phyloP scores from a whole-genome alignment of 2,888 invertebrate species.

The Entomobrya proxima region DNA sequence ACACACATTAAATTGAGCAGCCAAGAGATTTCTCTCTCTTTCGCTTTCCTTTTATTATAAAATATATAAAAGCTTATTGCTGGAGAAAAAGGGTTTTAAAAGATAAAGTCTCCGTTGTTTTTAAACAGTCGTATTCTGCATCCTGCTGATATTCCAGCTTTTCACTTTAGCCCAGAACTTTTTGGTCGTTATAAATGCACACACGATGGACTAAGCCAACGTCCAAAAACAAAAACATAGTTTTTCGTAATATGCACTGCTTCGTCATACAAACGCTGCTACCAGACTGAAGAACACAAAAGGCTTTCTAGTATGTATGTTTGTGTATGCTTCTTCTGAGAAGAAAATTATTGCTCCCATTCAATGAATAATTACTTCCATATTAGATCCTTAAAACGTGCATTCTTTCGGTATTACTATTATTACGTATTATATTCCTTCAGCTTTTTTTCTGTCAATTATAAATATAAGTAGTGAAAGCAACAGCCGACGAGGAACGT shows the following conservation, averaged over 20 bases:
- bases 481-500: neutral
- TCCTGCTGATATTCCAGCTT: conserved; percentile 40
- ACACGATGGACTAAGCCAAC: neutral
- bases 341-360: conserved; percentile 69
- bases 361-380: conserved; percentile 72
- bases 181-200: neutral
- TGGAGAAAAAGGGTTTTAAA: neutral
- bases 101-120: neutral
- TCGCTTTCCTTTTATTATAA: neutral
- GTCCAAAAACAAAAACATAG: neutral
- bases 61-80: neutral
- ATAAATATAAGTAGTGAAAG: conserved; percentile 18
- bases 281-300: neutral
- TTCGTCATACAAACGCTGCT: neutral
- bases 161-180: neutral
- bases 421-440: neutral
- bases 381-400: conserved; percentile 65
- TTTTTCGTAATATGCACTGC: neutral
- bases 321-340: conserved; percentile 27
- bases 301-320: neutral
- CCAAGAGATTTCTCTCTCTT: neutral
- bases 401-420: conserved; percentile 31
- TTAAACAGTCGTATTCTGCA: neutral
- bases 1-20: conserved; percentile 3
- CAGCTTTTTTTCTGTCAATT: conserved; percentile 34